A percentile compares a stretch with the other conserved stretches of the same genome.
These are phyloP conservation scores for Aspidoscelis tigris DNA, from an alignment of 2,113 vertebrate species.

Conservation along the genomic window DNA sequence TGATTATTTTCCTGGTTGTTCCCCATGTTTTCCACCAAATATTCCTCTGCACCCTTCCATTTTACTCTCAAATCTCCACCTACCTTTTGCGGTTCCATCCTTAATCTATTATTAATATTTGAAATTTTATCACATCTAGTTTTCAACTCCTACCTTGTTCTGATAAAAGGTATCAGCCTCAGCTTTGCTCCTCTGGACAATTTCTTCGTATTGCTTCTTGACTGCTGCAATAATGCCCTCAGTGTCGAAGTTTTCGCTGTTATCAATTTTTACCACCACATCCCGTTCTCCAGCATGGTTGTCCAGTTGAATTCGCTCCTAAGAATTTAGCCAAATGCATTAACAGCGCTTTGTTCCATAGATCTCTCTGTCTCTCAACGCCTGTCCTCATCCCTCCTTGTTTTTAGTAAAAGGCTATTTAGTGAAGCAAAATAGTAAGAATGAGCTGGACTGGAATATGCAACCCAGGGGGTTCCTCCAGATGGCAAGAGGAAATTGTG, in stretches of 20 bases:
- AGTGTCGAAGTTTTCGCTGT: slow-evolving; percentile 83
- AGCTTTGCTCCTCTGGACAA: slow-evolving; percentile 79
- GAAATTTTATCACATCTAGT: no score
- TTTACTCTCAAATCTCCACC: no score
- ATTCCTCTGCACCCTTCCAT: no score
- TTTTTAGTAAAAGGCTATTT: not conserved
- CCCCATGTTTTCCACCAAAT: no score
- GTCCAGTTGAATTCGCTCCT: slow-evolving; percentile 84
- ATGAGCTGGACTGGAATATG: no score
- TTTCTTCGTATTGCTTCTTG: slow-evolving; percentile 84
- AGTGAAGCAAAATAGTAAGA: not conserved
- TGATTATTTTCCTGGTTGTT: no score
- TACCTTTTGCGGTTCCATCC: no score
- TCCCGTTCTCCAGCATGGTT: slow-evolving; percentile 82
- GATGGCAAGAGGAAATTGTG: no score
- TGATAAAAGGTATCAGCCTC: slow-evolving; percentile 85
- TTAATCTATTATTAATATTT: no score
- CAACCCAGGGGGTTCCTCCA: no score
- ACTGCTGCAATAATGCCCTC: slow-evolving; percentile 56
- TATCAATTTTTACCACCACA: slow-evolving; percentile 87
- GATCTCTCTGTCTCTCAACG: not conserved
- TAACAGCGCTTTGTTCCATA: not conserved
- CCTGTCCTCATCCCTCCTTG: not conserved
- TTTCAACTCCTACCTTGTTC: slow-evolving; percentile 73
- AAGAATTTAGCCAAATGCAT: not conserved